These are phyloP conservation scores for Cyanoderma ruficeps DNA, from an alignment of 2,113 vertebrate genomes.

Conservation along the genomic window DNA sequence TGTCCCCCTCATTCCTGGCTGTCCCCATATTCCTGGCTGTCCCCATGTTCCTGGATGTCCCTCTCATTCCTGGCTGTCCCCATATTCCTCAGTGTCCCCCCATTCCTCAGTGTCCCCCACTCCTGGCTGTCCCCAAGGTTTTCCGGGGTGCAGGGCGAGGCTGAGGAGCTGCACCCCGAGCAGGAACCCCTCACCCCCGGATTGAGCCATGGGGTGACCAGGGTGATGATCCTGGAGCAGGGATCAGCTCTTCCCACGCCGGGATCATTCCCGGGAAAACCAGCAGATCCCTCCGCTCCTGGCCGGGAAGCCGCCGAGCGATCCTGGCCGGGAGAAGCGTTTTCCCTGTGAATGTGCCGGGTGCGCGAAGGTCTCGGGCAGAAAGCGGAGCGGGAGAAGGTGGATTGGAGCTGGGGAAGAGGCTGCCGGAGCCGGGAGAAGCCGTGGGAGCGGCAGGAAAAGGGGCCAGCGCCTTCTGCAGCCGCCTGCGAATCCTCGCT, in stretches of 20 bases:
- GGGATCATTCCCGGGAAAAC: neutral
- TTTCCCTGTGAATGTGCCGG: neutral
- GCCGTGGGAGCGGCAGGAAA: neutral
- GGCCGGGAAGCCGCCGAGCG: neutral
- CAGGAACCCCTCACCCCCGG: neutral
- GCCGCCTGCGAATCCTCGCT: neutral
- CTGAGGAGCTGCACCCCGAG: neutral
- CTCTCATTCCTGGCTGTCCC: too few species aligned
- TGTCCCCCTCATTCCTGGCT: too few species aligned
- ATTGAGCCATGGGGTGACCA: fast-evolving
- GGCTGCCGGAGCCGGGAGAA: neutral
- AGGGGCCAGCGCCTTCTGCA: neutral
- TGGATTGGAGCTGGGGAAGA: neutral
- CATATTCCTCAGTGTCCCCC: too few species aligned
- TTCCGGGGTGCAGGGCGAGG: neutral
- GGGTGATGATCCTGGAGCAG: neutral
- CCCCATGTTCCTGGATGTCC: too few species aligned
- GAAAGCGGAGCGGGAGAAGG: neutral
- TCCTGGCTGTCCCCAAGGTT: neutral
- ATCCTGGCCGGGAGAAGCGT: neutral
- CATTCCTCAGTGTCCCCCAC: too few species aligned
- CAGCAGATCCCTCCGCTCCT: neutral
- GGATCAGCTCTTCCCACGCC: neutral
- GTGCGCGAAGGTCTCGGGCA: neutral
- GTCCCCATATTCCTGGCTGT: too few species aligned